phyloP scores from a whole-genome alignment of 2,113 vertebrate genomes.

The Haliaeetus leucogaster region DNA sequence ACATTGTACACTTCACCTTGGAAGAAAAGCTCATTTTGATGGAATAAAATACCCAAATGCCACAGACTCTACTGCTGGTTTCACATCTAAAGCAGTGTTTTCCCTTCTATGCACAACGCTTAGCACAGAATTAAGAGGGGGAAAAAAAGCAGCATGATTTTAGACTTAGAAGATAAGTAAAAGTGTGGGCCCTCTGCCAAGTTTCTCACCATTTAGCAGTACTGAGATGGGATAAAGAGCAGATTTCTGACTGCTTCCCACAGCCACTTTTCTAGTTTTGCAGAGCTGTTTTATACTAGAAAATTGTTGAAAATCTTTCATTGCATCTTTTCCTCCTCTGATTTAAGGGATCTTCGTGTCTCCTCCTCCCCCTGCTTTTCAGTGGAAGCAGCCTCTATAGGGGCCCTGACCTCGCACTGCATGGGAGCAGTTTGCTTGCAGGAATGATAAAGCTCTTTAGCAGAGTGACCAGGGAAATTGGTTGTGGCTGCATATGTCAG shows the following conservation, averaged over 20 bases:
- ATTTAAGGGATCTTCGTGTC: neutral
- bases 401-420: neutral
- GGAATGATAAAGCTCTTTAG: neutral
- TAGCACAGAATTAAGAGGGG: neutral
- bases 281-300: slow-evolving; percentile 32
- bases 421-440: neutral
- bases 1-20: slow-evolving; percentile 50
- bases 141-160: slow-evolving; percentile 18
- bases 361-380: neutral
- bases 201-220: slow-evolving; percentile 54
- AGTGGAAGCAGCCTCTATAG: neutral
- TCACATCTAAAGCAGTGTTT: slow-evolving; percentile 54
- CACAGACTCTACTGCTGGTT: neutral
- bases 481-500: neutral
- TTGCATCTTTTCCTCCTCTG: neutral
- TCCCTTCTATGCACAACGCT: slow-evolving; percentile 26
- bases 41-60: neutral
- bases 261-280: slow-evolving; percentile 24
- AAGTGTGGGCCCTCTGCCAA: slow-evolving; percentile 54
- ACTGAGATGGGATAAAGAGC: slow-evolving; percentile 52
- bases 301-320: slow-evolving; percentile 21
- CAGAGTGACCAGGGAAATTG: neutral
- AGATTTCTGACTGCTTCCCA: slow-evolving; percentile 60
- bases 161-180: slow-evolving; percentile 44
- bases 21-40: slow-evolving; percentile 49